phyloP scores from a whole-genome alignment of 2,888 invertebrate genomes.

The Gastrophysa polygoni region DNA sequence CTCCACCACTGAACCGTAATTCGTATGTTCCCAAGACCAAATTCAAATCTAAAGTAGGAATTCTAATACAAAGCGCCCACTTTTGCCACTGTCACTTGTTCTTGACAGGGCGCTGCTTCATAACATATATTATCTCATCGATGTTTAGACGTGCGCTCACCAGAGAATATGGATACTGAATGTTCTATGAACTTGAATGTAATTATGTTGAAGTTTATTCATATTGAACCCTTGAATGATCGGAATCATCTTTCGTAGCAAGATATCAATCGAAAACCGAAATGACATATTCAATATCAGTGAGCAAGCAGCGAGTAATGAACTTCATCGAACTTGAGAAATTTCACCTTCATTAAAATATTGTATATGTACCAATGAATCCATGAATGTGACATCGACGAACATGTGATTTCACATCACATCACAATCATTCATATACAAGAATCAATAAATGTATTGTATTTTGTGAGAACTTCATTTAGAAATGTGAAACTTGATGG shows the following conservation, averaged over 20 bases:
- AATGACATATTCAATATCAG: not conserved
- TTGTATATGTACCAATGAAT: too few relatives aligned
- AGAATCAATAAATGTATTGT: too few relatives aligned
- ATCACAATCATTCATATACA: too few relatives aligned
- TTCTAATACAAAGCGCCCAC: conserved; percentile 40
- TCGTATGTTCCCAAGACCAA: conserved; percentile 38
- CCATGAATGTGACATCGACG: too few relatives aligned
- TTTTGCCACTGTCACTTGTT: conserved; percentile 44
- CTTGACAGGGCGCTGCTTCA: conserved; percentile 44
- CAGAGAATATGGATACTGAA: conserved; percentile 34
- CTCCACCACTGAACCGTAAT: conserved; percentile 9
- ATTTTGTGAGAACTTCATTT: too few relatives aligned
- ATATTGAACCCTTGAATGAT: conserved; percentile 34
- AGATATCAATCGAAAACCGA: conserved; percentile 16
- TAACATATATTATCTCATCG: conserved; percentile 45
- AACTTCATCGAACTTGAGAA: too few relatives aligned
- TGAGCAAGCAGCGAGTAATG: too few relatives aligned
- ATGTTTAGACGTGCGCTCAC: conserved; percentile 36
- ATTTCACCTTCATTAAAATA: too few relatives aligned
- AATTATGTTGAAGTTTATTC: conserved; percentile 36
- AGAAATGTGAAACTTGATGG: too few relatives aligned
- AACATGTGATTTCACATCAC: too few relatives aligned
- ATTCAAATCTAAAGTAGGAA: conserved; percentile 42
- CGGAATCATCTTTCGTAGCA: conserved; percentile 30
- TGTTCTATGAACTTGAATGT: conserved; percentile 32